These are phyloP conservation scores for Diplosoma virens DNA, from an alignment of 23 tunicate species.

Conservation along the genomic window DNA sequence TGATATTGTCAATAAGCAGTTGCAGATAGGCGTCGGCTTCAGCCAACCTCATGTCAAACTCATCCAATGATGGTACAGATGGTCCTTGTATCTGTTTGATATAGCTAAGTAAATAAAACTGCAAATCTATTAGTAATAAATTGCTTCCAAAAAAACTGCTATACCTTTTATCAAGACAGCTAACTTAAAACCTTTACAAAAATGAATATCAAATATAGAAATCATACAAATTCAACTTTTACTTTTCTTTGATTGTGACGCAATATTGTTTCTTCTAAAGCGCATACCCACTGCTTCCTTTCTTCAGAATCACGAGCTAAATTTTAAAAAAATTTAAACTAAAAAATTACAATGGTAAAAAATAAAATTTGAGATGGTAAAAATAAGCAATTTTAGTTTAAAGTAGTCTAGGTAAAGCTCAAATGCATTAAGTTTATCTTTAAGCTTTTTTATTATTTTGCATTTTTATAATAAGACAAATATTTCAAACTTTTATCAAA, in stretches of 20 bases:
- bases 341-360: neutral
- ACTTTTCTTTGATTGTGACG: conserved; percentile 63
- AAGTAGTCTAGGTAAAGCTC: too few relatives aligned
- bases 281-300: conserved; percentile 82
- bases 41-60: conserved; percentile 80
- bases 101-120: too few relatives aligned
- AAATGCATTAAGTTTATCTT: too few relatives aligned
- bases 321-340: neutral
- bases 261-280: conserved; percentile 84
- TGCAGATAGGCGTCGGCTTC: conserved; percentile 93
- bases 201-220: neutral
- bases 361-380: neutral
- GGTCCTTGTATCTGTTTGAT: too few relatives aligned
- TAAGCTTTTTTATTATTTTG: too few relatives aligned
- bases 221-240: neutral
- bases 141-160: too few relatives aligned
- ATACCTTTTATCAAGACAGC: too few relatives aligned
- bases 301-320: conserved; percentile 85
- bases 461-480: too few relatives aligned
- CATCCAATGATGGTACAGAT: conserved; percentile 35
- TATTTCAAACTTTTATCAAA: neutral
- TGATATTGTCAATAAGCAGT: conserved; percentile 56
- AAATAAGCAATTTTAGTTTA: too few relatives aligned
- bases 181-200: too few relatives aligned
- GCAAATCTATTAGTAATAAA: too few relatives aligned